Base-by-base conservation (phyloP, 2,888 invertebrate genomes). In the Heliconius ismenius region DNA sequence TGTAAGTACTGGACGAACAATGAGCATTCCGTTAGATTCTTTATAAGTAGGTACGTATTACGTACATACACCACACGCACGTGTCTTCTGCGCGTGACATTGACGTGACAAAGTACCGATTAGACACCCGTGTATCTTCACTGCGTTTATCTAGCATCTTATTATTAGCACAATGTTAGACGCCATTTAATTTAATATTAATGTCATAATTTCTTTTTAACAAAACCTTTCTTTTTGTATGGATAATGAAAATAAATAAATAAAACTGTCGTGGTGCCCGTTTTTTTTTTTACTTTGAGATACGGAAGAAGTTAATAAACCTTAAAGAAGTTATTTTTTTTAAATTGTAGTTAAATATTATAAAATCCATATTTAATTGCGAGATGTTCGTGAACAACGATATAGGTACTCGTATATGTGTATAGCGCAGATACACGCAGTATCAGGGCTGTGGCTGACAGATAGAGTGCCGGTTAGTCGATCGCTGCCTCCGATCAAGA, bases 401-500 rank as follows among this genome's bases (percentile, higher is more conserved):
- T 78, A 78, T 62, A 21, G 4, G 49, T 78, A 78, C 36, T 4
- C 6, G 4, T 49, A 76, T 64, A 64, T 54, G 54, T 76, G 64
- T 69, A 63, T 78, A 39, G 76, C 36, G 43, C 75, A 65, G 18
- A 65, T 65, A 76, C 67, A 39, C 54, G 76, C 78, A 76, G 78
- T 76, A 72, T 77, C 76, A 79, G 74, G 85, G 75, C 89, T 92
- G 91, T 82, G 82, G 79, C 83, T 90, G 92, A 91, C 91, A 86
- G 90, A 90, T 88, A 85, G 89, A 91, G 90, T 88, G 88, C 85
- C 89, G 91, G 89, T 89, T 90, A 89, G 90, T 89, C 86, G 81
- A 84, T 88, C 86, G 86, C 89, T 88, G 89, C 88, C 88, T 85
- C 84, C 82, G 74, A 75, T 78, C 76, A 76, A 78, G 74, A 73